Conservation (phyloP, 2,888 invertebrate species). For the Abscondita cerata region DNA sequence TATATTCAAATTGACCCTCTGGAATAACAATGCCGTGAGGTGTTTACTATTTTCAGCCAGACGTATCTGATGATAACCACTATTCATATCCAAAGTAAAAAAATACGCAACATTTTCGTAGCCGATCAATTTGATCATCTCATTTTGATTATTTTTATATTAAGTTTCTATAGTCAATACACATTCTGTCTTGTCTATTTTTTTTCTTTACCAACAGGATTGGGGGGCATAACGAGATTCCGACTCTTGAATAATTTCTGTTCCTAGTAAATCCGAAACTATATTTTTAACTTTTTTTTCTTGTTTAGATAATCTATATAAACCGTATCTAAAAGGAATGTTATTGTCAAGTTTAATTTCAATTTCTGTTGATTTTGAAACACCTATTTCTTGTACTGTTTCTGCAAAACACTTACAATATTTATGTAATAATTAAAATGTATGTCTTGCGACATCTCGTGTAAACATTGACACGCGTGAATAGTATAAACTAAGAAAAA, state of each 20-base stretch:
- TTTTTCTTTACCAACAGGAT: too few relatives aligned
- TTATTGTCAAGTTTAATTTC: neutral
- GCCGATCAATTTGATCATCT: too few relatives aligned
- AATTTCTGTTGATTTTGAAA: neutral
- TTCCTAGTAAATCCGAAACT: neutral
- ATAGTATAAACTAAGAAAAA: too few relatives aligned
- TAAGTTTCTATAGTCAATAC: neutral
- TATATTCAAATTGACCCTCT: conserved; percentile 11
- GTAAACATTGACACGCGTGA: too few relatives aligned
- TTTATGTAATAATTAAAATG: too few relatives aligned
- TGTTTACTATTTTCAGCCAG: conserved; percentile 29
- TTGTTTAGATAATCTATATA: neutral
- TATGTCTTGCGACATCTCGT: too few relatives aligned
- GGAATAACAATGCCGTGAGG: conserved; percentile 49
- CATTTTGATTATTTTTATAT: neutral
- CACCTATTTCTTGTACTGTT: too few relatives aligned
- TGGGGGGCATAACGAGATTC: too few relatives aligned
- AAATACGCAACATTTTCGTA: neutral
- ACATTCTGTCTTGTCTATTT: too few relatives aligned
- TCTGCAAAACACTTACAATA: too few relatives aligned
- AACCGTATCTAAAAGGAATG: neutral
- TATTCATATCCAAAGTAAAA: neutral
- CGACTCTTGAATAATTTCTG: neutral
- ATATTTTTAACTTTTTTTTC: neutral
- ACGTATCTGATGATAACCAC: conserved; percentile 28